A percentile compares a stretch with the other conserved stretches of the same genome.
phyloP scores from a whole-genome alignment of 2,797 vertebrate species.

The Luscinia megarhynchos region DNA sequence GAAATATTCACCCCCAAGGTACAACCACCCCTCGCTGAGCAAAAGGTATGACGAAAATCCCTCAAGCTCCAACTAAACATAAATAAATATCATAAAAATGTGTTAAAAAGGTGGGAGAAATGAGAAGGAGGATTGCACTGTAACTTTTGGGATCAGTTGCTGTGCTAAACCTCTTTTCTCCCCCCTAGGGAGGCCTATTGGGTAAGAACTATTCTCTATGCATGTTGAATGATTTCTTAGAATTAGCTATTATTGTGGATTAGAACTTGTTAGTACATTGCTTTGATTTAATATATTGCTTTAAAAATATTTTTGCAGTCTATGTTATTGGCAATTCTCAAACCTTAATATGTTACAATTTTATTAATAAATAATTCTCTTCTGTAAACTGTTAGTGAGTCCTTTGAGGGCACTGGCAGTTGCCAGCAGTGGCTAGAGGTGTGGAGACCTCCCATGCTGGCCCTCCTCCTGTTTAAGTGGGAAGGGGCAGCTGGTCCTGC shows the following conservation, averaged over 20 bases:
- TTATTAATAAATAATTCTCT: not conserved
- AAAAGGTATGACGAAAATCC: not conserved
- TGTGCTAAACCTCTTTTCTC: not conserved
- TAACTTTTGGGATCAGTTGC: not conserved
- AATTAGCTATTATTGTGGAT: not conserved
- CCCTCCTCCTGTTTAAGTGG: not conserved
- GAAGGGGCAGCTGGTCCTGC: not conserved
- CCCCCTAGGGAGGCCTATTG: not conserved
- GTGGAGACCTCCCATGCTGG: not conserved
- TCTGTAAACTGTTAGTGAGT: not conserved
- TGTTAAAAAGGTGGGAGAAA: not conserved
- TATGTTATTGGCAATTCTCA: not conserved
- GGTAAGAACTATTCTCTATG: not conserved
- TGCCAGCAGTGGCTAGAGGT: not conserved
- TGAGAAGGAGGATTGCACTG: fast-evolving
- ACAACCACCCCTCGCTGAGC: not conserved
- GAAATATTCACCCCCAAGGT: not conserved
- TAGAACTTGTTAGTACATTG: not conserved
- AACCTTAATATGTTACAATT: not conserved
- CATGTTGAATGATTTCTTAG: not conserved
- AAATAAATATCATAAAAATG: not conserved
- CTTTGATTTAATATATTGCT: not conserved
- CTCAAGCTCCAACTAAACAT: not conserved
- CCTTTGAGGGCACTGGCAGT: not conserved
- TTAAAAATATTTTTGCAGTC: not conserved